Conservation (phyloP, 1,140 invertebrate species). For the Melitaea cinxia region DNA sequence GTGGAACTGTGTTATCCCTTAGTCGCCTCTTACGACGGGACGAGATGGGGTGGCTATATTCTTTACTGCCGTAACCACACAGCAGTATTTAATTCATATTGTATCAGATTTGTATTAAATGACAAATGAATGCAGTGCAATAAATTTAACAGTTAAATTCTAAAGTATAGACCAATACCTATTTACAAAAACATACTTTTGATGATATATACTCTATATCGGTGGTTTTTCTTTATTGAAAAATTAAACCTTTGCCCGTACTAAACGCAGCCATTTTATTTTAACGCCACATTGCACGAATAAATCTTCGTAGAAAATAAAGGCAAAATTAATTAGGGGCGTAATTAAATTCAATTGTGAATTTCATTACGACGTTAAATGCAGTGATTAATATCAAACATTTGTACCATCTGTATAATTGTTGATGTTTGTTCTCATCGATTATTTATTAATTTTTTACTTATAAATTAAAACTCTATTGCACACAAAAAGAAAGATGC, state of each 20-base stretch:
- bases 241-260: neutral
- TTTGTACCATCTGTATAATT: neutral
- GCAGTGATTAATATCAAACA: neutral
- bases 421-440: neutral
- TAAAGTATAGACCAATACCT: no score
- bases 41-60: no score
- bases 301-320: conserved; percentile 3
- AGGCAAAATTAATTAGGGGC: conserved; percentile 4
- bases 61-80: no score
- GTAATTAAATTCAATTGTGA: neutral
- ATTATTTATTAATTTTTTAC: neutral
- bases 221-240: neutral
- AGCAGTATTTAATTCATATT: no score
- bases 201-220: no score
- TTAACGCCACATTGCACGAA: neutral
- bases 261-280: neutral
- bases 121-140: no score
- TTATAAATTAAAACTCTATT: neutral
- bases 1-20: no score
- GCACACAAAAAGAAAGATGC: no score
- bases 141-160: no score
- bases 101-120: no score
- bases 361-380: neutral
- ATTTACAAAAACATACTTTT: no score
- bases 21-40: no score